phyloP scores from a whole-genome alignment of 92 coral and sea anemone species.

The Bergia sp. region DNA sequence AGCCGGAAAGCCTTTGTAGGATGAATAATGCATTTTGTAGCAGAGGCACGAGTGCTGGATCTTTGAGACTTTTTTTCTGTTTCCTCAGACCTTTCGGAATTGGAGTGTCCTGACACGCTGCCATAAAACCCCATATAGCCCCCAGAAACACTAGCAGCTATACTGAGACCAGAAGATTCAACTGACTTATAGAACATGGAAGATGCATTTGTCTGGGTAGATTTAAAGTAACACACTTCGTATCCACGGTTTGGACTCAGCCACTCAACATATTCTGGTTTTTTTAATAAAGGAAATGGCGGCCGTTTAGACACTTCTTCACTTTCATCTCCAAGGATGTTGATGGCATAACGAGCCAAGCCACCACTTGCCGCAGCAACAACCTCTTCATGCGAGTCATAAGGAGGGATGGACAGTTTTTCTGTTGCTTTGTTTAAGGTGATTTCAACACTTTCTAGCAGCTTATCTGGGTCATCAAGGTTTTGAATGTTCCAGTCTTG shows the following conservation, averaged over 20 bases:
- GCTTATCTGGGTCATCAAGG: background rate
- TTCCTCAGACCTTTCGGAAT: background rate
- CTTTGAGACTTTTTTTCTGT: background rate
- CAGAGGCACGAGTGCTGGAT: conserved; percentile 23
- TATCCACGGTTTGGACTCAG: conserved; percentile 11
- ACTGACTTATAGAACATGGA: conserved; percentile 14
- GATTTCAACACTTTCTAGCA: conserved; percentile 1
- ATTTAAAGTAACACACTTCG: conserved; percentile 3
- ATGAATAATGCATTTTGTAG: conserved; percentile 19
- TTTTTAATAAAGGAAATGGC: conserved; percentile 29
- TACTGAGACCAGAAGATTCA: conserved; percentile 39
- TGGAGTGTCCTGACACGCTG: conserved; percentile 13
- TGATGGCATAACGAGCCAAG: conserved; percentile 5
- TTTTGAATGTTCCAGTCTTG: background rate
- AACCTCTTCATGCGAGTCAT: conserved; percentile 30
- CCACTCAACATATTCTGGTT: conserved; percentile 37
- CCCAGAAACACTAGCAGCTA: conserved; percentile 27
- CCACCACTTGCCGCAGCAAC: conserved; percentile 38
- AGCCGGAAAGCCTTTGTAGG: conserved; percentile 29
- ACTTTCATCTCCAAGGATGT: background rate
- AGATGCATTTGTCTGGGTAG: conserved; percentile 11
- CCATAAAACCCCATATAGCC: background rate
- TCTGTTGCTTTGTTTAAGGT: conserved; percentile 13
- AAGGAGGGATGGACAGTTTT: conserved; percentile 5
- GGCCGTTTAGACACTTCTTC: conserved; percentile 28